These are phyloP conservation scores for Bombus terrestris DNA, from an alignment of 1,140 invertebrate genomes.

Conservation along the genomic window DNA sequence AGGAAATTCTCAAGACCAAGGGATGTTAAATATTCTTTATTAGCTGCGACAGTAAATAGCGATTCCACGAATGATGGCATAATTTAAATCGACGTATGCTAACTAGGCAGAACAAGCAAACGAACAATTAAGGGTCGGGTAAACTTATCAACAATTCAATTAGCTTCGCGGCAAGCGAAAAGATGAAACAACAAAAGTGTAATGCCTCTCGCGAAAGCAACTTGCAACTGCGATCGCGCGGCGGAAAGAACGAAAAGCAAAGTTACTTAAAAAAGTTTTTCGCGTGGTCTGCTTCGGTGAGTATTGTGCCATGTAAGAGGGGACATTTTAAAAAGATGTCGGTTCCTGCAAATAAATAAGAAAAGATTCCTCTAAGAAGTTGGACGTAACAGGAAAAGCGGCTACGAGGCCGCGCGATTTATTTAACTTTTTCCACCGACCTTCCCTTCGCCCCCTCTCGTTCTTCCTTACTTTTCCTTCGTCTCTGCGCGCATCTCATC, in stretches of 20 bases:
- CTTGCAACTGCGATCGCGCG: background rate
- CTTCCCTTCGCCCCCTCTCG: background rate
- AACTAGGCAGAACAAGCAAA: background rate
- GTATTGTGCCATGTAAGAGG: slow-evolving; percentile 40
- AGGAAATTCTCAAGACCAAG: too few species aligned
- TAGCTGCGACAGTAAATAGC: too few species aligned
- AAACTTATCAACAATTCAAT: slow-evolving; percentile 21
- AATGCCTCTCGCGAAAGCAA: background rate
- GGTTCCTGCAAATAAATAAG: slow-evolving; percentile 69
- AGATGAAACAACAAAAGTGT: background rate
- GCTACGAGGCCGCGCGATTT: slow-evolving; percentile 66
- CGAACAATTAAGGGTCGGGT: background rate
- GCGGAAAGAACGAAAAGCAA: slow-evolving; percentile 7
- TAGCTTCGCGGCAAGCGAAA: background rate
- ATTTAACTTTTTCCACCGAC: slow-evolving; percentile 75
- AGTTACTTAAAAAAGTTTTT: slow-evolving; percentile 41
- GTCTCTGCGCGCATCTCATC: slow-evolving; percentile 78
- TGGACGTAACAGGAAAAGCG: slow-evolving; percentile 38
- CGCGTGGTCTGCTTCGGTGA: slow-evolving; percentile 16
- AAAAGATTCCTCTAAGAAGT: slow-evolving; percentile 64
- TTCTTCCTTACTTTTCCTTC: slow-evolving; percentile 5
- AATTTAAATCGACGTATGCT: background rate
- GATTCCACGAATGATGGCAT: rapidly evolving
- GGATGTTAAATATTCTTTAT: too few species aligned
- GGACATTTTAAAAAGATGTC: slow-evolving; percentile 57